Percentiles rank a stretch among this genome's conserved stretches.
phyloP scores from a whole-genome alignment of 2,888 invertebrate species.

The Chouioia cunea region DNA sequence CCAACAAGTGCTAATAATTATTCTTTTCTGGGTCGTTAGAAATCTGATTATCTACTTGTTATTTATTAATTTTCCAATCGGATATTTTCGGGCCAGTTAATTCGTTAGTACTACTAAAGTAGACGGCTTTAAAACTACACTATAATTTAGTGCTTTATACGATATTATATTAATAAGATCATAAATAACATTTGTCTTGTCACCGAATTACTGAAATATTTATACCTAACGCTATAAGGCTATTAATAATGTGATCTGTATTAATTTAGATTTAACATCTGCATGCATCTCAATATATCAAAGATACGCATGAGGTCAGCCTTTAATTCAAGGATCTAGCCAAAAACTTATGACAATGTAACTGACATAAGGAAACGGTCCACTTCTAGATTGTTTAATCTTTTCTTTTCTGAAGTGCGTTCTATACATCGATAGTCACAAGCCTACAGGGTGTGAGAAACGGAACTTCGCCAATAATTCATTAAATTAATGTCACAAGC shows the following conservation, averaged over 20 bases:
- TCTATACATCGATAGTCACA: constrained; percentile 43
- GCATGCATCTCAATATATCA: constrained; percentile 22
- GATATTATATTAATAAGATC: constrained; percentile 46
- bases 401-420: constrained; percentile 26
- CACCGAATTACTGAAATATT: constrained; percentile 46
- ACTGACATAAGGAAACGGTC: constrained; percentile 41
- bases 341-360: constrained; percentile 40
- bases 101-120: constrained; percentile 39
- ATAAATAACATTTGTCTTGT: constrained; percentile 47
- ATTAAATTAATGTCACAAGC: too few species aligned
- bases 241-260: constrained; percentile 41
- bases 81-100: constrained; percentile 38
- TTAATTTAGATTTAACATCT: constrained; percentile 25
- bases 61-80: constrained; percentile 30
- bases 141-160: constrained; percentile 46
- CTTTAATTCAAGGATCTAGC: constrained; percentile 34
- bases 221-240: constrained; percentile 45
- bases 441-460: constrained; percentile 42
- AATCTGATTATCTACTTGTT: constrained; percentile 32
- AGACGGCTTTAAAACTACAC: constrained; percentile 41
- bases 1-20: too few species aligned
- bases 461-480: not conserved
- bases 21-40: constrained; percentile 10
- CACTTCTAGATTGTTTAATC: constrained; percentile 29
- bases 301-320: constrained; percentile 25